A percentile compares a stretch with the other conserved stretches of the same genome.
Evolutionary conservation across 64 coral and sea anemone genomes (phyloP).

Genomic region (Cladopsammia gracilis): DNA sequence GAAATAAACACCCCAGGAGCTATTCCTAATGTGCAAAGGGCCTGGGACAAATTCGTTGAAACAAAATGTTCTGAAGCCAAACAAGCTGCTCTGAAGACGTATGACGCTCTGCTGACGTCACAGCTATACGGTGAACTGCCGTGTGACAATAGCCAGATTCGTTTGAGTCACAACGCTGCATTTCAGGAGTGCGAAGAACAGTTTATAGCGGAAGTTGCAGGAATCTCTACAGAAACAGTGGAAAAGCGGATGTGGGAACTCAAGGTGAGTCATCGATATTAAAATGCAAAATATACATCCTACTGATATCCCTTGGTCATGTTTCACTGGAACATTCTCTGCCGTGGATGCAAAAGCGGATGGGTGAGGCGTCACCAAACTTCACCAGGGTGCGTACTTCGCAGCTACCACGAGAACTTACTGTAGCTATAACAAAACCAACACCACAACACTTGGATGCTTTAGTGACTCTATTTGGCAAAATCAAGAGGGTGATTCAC

Average conservation of each 20-base stretch:
- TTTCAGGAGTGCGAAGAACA: not conserved
- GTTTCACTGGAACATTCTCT: too few relatives aligned
- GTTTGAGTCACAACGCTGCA: not conserved
- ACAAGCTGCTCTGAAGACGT: not conserved
- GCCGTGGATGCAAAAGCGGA: too few relatives aligned
- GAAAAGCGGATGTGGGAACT: slow-evolving; percentile 23
- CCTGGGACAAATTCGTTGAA: slow-evolving; percentile 19
- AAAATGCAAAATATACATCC: too few relatives aligned
- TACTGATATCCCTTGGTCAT: too few relatives aligned
- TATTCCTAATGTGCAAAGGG: slow-evolving; percentile 23
- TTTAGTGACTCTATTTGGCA: too few relatives aligned
- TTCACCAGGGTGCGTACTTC: too few relatives aligned
- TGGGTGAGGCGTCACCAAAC: too few relatives aligned
- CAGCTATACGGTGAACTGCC: slow-evolving; percentile 12
- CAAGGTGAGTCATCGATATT: slow-evolving; percentile 20
- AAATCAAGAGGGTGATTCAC: too few relatives aligned
- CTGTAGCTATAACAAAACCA: too few relatives aligned
- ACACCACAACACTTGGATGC: too few relatives aligned
- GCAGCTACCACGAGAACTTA: too few relatives aligned
- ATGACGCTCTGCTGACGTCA: not conserved
- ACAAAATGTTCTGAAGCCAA: slow-evolving; percentile 5
- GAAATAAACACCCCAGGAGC: slow-evolving; percentile 29
- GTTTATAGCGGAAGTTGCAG: not conserved
- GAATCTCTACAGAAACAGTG: not conserved
- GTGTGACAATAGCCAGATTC: slow-evolving; percentile 32